Evolutionary conservation across 2,888 invertebrate genomes (phyloP).

Genomic region (Troides oblongomaculatus): DNA sequence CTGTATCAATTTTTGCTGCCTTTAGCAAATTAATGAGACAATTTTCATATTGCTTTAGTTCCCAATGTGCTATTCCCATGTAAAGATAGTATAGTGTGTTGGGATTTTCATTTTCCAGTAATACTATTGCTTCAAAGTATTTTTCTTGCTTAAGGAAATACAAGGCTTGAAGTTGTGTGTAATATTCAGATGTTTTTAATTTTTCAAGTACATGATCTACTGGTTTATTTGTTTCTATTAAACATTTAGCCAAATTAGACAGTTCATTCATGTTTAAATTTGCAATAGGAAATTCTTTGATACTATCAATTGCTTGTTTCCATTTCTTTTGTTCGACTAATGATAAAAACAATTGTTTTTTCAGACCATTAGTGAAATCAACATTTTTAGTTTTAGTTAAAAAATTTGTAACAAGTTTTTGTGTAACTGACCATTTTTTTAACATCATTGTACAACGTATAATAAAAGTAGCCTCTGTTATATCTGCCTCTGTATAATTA

Average conservation of each 20-base stretch:
- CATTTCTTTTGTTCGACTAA: constrained; percentile 73
- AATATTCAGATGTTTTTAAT: constrained; percentile 51
- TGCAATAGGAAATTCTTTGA: constrained; percentile 52
- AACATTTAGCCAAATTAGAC: constrained; percentile 60
- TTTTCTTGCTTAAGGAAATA: constrained; percentile 71
- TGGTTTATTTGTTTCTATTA: constrained; percentile 56
- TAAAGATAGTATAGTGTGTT: constrained; percentile 74
- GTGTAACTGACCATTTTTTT: constrained; percentile 65
- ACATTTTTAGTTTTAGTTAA: constrained; percentile 59
- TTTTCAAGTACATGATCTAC: constrained; percentile 50
- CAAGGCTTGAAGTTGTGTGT: constrained; percentile 72
- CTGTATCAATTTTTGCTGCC: constrained; percentile 86
- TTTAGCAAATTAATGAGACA: constrained; percentile 83
- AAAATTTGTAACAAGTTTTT: constrained; percentile 66
- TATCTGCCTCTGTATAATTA: constrained; percentile 62
- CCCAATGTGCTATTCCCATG: constrained; percentile 82
- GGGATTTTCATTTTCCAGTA: constrained; percentile 72
- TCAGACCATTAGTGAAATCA: constrained; percentile 47
- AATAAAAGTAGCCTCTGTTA: constrained; percentile 60
- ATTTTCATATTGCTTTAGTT: constrained; percentile 78
- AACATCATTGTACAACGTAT: constrained; percentile 65
- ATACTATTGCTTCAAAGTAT: constrained; percentile 75
- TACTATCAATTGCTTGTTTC: constrained; percentile 65
- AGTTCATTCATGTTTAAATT: constrained; percentile 49
- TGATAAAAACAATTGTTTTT: constrained; percentile 57